Base-by-base conservation (phyloP, 2,113 vertebrate species). In the Seriola rivoliana region DNA sequence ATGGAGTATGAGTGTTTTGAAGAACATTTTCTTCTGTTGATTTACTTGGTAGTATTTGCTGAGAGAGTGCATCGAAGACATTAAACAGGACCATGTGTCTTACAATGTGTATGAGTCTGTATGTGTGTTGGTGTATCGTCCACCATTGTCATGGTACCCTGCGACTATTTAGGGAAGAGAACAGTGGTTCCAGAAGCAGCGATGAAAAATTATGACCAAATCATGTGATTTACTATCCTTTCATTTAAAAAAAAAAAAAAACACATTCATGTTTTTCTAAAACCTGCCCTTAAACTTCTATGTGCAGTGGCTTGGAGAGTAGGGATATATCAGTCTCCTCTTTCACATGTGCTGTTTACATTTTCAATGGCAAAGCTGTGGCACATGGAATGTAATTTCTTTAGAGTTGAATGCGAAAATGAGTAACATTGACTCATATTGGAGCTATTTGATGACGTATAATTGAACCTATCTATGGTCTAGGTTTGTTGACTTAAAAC, bases 1-100 rank as follows among this genome's bases (percentile, higher is more conserved):
- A 84, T 88, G 59, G 36, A 65, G 62, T 66, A 65, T 21, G 67
- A 69, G 66, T 72, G 64, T 76, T 85, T 44, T 64, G 67, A 88
- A 69, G 64, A 67, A 71, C 55, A 70, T 25, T 66, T 83, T 67
- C 44, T 84, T 80, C 72, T 75, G 68, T 81, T 86, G 69, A 71
- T 66, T 69, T 65, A 48, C 70, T 78, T 17, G 11, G 38, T 76
- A 3, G 2, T 78, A 16, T 78, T 81, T 82, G 3, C 57, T 25
- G 16, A 58, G 34, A 66, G 25, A 67, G 29, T 71, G 66, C 55
- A 75, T 72, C 25, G 13, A 73, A 69, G 17, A 48, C 11, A 23
- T 32, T 25, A 75, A 57, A 71, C 11, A 63, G 23, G 67, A 32
- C 44, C 16, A 19, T 66, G 11, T 44, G 0, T 60, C 5, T 71